Evolutionary conservation across 2,113 vertebrate genomes (phyloP), one percentile per base, ranked within the genome.

Genomic region (Butorides virescens): DNA sequence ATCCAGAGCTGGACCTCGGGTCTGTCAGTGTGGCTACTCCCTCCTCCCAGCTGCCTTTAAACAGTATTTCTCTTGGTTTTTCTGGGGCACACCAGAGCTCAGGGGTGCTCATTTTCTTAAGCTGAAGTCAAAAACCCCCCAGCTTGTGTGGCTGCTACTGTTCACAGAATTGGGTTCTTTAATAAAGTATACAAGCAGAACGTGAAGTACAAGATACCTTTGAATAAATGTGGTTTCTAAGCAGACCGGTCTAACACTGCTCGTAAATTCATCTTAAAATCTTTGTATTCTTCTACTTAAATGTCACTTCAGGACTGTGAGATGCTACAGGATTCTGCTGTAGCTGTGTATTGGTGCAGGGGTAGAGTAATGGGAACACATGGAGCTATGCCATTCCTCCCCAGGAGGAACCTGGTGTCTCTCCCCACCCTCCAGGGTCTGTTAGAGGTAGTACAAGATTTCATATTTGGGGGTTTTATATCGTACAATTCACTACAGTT

Each of bases 91-190:
- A 32, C 20, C 3, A 3, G 50, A 91, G 30, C 58, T 65, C 29
- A 8, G 11, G 55, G 37, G 16, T 71, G 14, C 22, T 93, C 9
- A 7, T 84, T 86, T 88, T 61, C 44, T 84, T 55, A 25, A 0
- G 9, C 12, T 79, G 27, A 79, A 76, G 21, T 29, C 0, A 58
- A 47, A 18, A 1, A 1, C 0, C 0, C 15, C 3, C 3, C 17
- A 50, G 16, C 6, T 88, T 36, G 4, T n/a, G 22, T 42, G 62
- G 11, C 74, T 75, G 53, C 36, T 82, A 5, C 26, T 53, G 34
- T 59, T 92, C 21, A 26, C 26, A 39, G 16, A 30, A 71, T 58
- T 39, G 47, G 61, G 37, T 26, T 72, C 32, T 86, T 86, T 37
- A 53, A 42, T 42, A 42, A 42, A 82, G 16, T 27, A 18, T 11